A percentile compares a stretch with the other conserved stretches of the same genome.
phyloP scores from a whole-genome alignment of 2,797 vertebrate genomes.

The Pyrocephalus nanus region DNA sequence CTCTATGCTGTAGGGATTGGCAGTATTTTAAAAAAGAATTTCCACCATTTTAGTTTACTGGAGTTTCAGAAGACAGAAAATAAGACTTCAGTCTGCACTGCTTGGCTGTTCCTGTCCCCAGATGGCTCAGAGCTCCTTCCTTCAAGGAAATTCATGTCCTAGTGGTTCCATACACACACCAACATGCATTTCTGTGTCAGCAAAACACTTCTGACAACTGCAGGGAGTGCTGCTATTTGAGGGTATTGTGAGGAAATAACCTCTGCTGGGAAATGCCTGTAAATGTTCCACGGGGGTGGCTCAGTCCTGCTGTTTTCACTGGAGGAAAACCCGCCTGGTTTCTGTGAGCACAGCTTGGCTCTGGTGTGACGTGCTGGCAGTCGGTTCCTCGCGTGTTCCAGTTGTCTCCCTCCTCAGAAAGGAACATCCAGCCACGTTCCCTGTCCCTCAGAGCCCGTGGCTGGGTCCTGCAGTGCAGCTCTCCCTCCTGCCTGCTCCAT shows the following conservation, averaged over 20 bases:
- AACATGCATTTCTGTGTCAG: background rate
- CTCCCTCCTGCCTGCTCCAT: background rate
- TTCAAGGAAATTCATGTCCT: background rate
- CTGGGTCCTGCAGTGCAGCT: background rate
- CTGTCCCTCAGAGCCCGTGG: background rate
- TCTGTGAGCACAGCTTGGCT: fast-evolving
- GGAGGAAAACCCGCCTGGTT: background rate
- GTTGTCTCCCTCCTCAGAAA: background rate
- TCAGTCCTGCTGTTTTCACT: background rate
- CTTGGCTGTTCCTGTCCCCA: background rate
- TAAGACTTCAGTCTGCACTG: background rate
- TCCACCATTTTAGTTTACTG: background rate
- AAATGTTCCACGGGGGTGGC: background rate
- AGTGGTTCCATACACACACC: background rate
- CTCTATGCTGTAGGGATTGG: background rate
- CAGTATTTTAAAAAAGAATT: background rate
- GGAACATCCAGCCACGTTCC: background rate
- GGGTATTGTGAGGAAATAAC: background rate
- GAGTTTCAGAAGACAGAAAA: background rate
- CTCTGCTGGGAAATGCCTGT: background rate
- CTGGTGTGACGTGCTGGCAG: fast-evolving
- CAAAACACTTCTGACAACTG: background rate
- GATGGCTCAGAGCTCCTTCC: background rate
- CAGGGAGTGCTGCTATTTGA: background rate
- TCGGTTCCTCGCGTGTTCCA: background rate